These are phyloP conservation scores for Spodoptera frugiperda DNA, from an alignment of 1,140 invertebrate genomes.

Conservation along the genomic window DNA sequence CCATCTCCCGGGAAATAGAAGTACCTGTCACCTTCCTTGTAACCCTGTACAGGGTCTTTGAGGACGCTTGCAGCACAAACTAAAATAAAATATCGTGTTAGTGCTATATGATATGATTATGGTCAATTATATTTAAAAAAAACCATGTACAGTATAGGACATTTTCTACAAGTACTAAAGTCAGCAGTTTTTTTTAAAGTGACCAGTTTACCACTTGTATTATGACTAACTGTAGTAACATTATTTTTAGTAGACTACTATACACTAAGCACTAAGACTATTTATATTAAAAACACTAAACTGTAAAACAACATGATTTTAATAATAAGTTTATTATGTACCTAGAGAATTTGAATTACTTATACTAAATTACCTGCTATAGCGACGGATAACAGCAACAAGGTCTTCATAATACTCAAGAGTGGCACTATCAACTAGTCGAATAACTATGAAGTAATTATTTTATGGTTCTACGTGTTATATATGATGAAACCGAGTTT, in stretches of 20 bases:
- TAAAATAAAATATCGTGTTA: constrained; percentile 2
- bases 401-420: constrained; percentile 37
- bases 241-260: too few relatives aligned
- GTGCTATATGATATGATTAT: too few relatives aligned
- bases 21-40: constrained; percentile 57
- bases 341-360: not conserved
- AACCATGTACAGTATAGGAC: too few relatives aligned
- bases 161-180: too few relatives aligned
- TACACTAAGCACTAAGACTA: too few relatives aligned
- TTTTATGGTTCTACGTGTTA: constrained; percentile 2
- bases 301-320: too few relatives aligned
- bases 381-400: constrained; percentile 39
- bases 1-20: constrained; percentile 67
- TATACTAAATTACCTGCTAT: constrained; percentile 38
- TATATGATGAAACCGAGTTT: constrained; percentile 10
- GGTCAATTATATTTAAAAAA: too few relatives aligned
- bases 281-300: too few relatives aligned
- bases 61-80: constrained; percentile 41
- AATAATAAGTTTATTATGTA: too few relatives aligned
- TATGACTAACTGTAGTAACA: too few relatives aligned
- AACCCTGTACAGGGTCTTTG: constrained; percentile 36
- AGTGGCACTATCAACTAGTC: constrained; percentile 26
- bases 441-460: constrained; percentile 16
- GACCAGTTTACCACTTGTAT: too few relatives aligned
- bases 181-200: too few relatives aligned